A percentile compares a stretch with the other conserved stretches of the same genome.
Evolutionary conservation across 1,140 invertebrate genomes (phyloP).

Genomic region (Temnothorax nylanderi): DNA sequence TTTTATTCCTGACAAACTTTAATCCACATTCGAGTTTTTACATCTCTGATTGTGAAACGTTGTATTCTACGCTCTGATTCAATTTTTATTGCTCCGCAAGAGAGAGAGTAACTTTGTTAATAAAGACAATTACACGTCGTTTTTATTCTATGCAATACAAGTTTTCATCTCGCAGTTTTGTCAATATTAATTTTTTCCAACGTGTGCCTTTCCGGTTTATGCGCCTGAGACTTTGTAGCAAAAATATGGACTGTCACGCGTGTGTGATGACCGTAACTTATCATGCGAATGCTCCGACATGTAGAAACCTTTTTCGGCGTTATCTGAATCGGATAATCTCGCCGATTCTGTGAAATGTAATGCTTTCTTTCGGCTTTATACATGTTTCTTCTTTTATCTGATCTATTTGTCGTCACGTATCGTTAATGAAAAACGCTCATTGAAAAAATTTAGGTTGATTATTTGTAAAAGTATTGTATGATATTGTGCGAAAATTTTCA

Average conservation of each 20-base stretch:
- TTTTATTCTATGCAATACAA: not conserved
- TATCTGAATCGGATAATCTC: conserved; percentile 20
- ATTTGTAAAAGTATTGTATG: not conserved
- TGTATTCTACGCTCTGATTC: not conserved
- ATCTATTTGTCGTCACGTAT: not conserved
- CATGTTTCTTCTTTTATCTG: not conserved
- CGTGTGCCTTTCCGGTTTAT: not conserved
- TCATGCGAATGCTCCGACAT: not conserved
- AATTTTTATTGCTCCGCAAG: not conserved
- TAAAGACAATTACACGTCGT: not conserved
- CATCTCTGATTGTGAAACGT: not conserved
- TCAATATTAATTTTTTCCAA: conserved; percentile 1
- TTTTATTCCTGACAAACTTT: not conserved
- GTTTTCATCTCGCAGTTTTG: not conserved
- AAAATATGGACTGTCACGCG: not conserved
- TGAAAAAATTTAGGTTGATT: not conserved
- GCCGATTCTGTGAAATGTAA: not conserved
- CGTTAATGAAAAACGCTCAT: not conserved
- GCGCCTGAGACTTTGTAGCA: not conserved
- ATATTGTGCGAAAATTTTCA: not conserved
- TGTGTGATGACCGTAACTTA: conserved; percentile 1
- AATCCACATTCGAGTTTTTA: not conserved
- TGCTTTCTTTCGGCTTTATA: not conserved
- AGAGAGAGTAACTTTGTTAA: not conserved
- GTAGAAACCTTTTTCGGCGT: not conserved